Conservation (phyloP, 2,888 invertebrate species). For the Carterocephalus palaemon region DNA sequence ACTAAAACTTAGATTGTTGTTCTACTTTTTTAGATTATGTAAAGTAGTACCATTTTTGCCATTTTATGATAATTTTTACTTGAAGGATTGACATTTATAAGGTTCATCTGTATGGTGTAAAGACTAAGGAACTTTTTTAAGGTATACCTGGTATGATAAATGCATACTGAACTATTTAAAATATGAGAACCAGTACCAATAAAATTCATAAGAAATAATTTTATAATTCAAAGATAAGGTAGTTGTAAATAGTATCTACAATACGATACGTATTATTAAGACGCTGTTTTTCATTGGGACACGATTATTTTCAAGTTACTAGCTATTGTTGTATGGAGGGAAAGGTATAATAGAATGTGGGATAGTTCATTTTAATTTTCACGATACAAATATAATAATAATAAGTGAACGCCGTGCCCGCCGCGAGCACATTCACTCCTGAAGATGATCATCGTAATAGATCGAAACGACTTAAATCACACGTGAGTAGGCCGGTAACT, state of each 20-base stretch:
- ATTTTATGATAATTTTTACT: too few relatives aligned
- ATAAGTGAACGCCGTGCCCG: too few relatives aligned
- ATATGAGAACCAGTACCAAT: conserved; percentile 23
- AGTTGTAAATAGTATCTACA: conserved; percentile 67
- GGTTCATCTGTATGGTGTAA: conserved; percentile 33
- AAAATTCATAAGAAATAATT: conserved; percentile 24
- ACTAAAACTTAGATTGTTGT: too few relatives aligned
- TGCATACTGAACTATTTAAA: conserved; percentile 23
- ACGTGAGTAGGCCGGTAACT: too few relatives aligned
- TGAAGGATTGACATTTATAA: conserved; percentile 28
- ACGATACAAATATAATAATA: background rate
- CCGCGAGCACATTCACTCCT: too few relatives aligned
- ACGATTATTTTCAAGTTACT: conserved; percentile 43
- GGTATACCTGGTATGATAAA: conserved; percentile 4
- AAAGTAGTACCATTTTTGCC: too few relatives aligned
- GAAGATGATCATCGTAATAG: too few relatives aligned
- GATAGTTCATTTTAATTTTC: conserved; percentile 32
- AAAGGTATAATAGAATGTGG: conserved; percentile 33
- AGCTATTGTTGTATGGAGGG: conserved; percentile 39
- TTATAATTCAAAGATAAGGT: conserved; percentile 27
- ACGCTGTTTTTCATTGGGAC: conserved; percentile 54
- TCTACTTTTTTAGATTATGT: too few relatives aligned
- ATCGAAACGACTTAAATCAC: too few relatives aligned
- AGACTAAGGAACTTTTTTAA: conserved; percentile 24
- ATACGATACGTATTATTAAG: conserved; percentile 67